A percentile compares a stretch with the other conserved stretches of the same genome.
Conservation (phyloP, 2,888 invertebrate species). For the Lucinisca nassula region DNA sequence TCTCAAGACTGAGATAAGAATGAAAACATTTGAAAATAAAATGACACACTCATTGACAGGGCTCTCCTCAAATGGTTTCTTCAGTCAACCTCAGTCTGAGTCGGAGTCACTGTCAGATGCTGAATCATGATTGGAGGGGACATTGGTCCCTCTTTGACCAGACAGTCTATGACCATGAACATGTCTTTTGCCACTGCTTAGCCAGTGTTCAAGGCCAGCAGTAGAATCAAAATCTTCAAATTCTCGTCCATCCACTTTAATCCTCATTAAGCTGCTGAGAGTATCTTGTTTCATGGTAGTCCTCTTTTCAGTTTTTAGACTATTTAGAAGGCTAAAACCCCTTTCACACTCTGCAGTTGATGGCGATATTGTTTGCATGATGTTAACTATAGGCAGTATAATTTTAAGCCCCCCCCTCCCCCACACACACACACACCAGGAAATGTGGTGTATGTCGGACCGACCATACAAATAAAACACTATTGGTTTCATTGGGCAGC, state of each 20-base stretch:
- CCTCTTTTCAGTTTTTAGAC: neutral
- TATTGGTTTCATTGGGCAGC: too few species aligned
- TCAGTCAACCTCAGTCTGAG: too few species aligned
- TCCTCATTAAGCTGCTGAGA: neutral
- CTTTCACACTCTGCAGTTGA: constrained; percentile 13
- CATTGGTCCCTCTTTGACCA: constrained; percentile 14
- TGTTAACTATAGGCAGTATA: neutral
- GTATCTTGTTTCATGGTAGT: constrained; percentile 9
- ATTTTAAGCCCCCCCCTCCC: too few species aligned
- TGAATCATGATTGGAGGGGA: neutral
- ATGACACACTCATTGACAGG: too few species aligned
- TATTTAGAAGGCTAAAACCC: neutral
- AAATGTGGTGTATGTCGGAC: too few species aligned
- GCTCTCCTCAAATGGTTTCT: too few species aligned
- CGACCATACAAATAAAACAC: too few species aligned
- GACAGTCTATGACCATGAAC: neutral
- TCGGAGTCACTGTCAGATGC: neutral
- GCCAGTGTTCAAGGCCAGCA: neutral
- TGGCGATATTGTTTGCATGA: constrained; percentile 3
- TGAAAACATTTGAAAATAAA: too few species aligned
- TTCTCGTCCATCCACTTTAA: constrained; percentile 28
- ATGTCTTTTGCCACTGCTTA: neutral
- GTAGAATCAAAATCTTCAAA: neutral
- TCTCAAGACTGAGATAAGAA: too few species aligned
- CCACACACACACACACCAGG: too few species aligned